Base-by-base conservation (phyloP, 2,113 vertebrate genomes). In the Eulacestoma nigropectus region DNA sequence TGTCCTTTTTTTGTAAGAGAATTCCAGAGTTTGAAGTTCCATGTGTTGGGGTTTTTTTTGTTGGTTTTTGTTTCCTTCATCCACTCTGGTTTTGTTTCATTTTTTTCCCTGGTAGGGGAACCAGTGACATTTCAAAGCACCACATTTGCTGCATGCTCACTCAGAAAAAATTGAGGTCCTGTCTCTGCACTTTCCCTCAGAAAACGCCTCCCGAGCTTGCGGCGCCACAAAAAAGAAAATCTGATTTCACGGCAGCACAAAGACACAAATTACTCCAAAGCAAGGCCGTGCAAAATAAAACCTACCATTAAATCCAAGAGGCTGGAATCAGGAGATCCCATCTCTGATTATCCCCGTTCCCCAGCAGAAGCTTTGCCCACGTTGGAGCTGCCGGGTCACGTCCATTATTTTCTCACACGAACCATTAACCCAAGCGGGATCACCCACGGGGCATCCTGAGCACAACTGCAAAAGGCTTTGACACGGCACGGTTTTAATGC, bases 61-160 rank as follows among this genome's bases (percentile, higher is more conserved):
- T 42, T 65, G 27, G 12, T 17, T 70, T 81, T 59, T 50, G 27
- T 32, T 70, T 85, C 49, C 53, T 47, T 81, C 64, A 64, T 49
- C 47, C 39, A 46, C 64, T 55, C 62, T 68, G 21, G 27, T 56
- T 96, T 87, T 89, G 30, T 60, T 81, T 72, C 6, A 17, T 67
- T 81, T 92, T 92, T 62, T 92, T 74, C 21, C 39, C 41, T 82
- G 74, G 37, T 37, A 70, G 46, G 17, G 21, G n/a, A 94, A 79
- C 18, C 62, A 82, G 65, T 95, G 94, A 89, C 89, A 95, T 94
- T 96, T 95, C 73, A 94, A 88, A 93, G 81, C 65, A 93, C 62
- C 77, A 91, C 74, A 35, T 91, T 79, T 82, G 35, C 89, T 78
- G 19, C 8, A 64, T n/a, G 49, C 57, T 93, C 12, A 4, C 64